Evolutionary conservation across 2,888 invertebrate genomes (phyloP), one percentile per base, ranked within the genome.

Genomic region (Drosophila greeni): DNA sequence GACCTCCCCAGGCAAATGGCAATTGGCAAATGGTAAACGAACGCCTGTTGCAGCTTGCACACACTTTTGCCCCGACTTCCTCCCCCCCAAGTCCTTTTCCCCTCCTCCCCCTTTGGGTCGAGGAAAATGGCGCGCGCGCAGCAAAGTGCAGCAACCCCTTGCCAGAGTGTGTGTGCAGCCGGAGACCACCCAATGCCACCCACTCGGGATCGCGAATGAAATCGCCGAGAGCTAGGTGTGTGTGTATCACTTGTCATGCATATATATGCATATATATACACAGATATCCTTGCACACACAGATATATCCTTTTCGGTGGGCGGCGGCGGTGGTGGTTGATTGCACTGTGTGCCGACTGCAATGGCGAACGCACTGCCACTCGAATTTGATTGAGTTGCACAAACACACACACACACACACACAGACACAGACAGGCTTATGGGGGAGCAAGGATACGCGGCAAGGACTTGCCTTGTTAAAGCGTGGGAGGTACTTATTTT

Each of bases 121-220:
- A n/a, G 42, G 48, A 77, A 81, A 83, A 74, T 79, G 84, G 80
- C 84, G 84, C 76, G 80, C 82, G 80, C 84, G 77, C 82, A 79
- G 72, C 70, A 77, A 62, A 76, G 48, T 72, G 56, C 73, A 64
- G 69, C 82, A 68, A 75, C 84, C 75, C 78, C 75, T 70, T 47
- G 58, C 18, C 72, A 72, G 4, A 29, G 72, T 73, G 73, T 82
- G 78, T 37, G 16, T 16, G 12, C 12, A 14, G 31, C 9, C 61
- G 16, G 18, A 11, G 57, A 14, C 42, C 48, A 49, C 36, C 49
- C 65, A 53, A 29, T 31, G 12, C 47, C 34, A 23, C 34, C 36
- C 37, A 54, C 31, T 14, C 9, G 11, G 26, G 33, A 20, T 43
- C 37, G 67, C 67, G 60, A 67, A 67, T 67, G 43, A 40, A 31